phyloP scores from a whole-genome alignment of 1,140 invertebrate genomes.

The Pseudomyrmex cubaensis region DNA sequence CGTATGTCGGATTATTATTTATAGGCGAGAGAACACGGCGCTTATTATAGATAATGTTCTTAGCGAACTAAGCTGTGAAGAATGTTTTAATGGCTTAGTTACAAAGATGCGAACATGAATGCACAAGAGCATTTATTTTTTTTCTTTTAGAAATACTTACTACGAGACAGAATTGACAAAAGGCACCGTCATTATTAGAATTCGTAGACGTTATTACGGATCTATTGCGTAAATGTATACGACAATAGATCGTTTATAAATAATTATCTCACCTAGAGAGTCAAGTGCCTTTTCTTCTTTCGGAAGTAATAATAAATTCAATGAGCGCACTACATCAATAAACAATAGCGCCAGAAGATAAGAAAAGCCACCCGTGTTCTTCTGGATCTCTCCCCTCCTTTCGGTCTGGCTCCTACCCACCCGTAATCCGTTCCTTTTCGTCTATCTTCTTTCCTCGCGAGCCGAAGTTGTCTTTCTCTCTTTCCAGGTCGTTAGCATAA shows the following conservation, averaged over 20 bases:
- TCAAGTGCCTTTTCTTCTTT: slow-evolving; percentile 3
- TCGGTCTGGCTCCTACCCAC: slow-evolving; percentile 6
- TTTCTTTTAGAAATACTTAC: neutral
- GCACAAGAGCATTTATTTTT: neutral
- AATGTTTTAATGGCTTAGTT: neutral
- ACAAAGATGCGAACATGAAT: neutral
- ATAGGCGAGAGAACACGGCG: neutral
- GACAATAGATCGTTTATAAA: slow-evolving; percentile 15
- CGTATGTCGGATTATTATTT: neutral
- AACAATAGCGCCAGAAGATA: slow-evolving; percentile 60
- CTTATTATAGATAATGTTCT: neutral
- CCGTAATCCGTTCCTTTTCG: neutral
- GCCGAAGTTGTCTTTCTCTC: slow-evolving; percentile 16
- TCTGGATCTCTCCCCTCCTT: slow-evolving; percentile 15
- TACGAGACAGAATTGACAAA: slow-evolving; percentile 13
- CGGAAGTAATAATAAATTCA: slow-evolving; percentile 33
- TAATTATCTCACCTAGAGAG: slow-evolving; percentile 24
- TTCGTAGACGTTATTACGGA: slow-evolving; percentile 11
- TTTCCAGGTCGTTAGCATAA: slow-evolving; percentile 78
- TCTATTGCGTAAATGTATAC: slow-evolving; percentile 17
- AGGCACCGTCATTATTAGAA: slow-evolving; percentile 10
- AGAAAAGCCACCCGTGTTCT: slow-evolving; percentile 44
- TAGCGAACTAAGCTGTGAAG: neutral
- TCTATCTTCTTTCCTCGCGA: neutral
- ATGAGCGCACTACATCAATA: slow-evolving; percentile 16